Evolutionary conservation across 2,888 invertebrate species (phyloP), one percentile per base, ranked within the genome.

Genomic region (Conchocele bisecta): DNA sequence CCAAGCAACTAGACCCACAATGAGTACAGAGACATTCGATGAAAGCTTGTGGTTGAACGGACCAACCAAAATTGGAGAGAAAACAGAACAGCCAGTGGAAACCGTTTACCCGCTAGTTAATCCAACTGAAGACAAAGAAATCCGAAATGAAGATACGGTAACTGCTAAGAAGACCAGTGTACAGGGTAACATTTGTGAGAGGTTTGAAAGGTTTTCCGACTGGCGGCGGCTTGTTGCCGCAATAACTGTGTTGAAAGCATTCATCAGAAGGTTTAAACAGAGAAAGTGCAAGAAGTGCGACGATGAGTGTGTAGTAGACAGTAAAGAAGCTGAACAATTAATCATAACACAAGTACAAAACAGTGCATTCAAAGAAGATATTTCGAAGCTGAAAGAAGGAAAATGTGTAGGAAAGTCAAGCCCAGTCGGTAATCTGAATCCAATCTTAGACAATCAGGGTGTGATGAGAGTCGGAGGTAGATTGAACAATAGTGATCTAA

Each of bases 391-490:
- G 7, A 9, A 9, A 9, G 44, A 44, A 44, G 17, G 17, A 5
- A 13, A 24, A 48, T 13, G 17, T 13, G 9, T 48, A 24, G 20
- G 9, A 26, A 13, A 31, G n/a, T 17, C 29, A 17, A 29, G 53
- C 31, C 11, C 29, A 6, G 33, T 51, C 29, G 26, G 24, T 11
- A 11, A 9, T 35, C 37, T 35, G 9, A 13, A 13, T 35, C 37
- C 37, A 11, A 6, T 39, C 28, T 53, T 26, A 48, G 48, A 22
- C 15, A 11, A 48, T n/a, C 15, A 56, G n/a, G 58, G 29, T 9
- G 9, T 63, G 13, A 37, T 70, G 42, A 24, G 42, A 9, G 60
- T 70, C 59, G 59, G 56, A 28, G 65, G 70, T 11, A 26, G 61
- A 4, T 22, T 70, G 9, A 42, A 22, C 7, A 26, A 31, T 11